Conservation (phyloP, 1,140 invertebrate genomes). For the Sipha flava region DNA sequence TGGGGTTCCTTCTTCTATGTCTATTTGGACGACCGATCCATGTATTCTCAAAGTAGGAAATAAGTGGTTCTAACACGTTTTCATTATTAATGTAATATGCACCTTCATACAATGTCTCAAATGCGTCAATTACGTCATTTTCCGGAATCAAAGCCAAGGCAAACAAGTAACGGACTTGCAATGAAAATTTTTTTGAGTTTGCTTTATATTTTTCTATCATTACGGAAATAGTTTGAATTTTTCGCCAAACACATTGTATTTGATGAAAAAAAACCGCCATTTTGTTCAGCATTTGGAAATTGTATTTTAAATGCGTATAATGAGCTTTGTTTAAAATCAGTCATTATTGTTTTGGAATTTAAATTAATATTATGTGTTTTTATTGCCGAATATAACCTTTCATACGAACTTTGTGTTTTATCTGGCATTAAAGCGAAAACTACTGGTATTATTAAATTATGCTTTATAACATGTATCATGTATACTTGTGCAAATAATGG, state of each 20-base stretch:
- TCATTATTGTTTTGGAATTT: background rate
- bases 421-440: background rate
- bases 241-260: background rate
- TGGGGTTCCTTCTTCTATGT: too few species aligned
- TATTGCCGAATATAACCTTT: background rate
- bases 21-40: too few species aligned
- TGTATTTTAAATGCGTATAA: background rate
- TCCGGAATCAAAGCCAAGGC: too few species aligned
- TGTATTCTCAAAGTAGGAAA: too few species aligned
- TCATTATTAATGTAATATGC: too few species aligned
- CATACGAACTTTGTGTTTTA: background rate
- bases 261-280: background rate
- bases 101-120: too few species aligned
- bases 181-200: background rate
- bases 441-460: background rate
- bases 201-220: background rate
- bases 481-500: background rate
- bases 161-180: background rate
- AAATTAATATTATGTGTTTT: background rate
- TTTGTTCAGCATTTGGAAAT: background rate
- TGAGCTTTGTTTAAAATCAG: background rate
- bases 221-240: background rate
- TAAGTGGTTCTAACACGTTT: too few species aligned
- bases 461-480: background rate
- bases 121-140: too few species aligned